phyloP scores from a whole-genome alignment of 2,113 vertebrate genomes.

The Toxostoma redivivum region DNA sequence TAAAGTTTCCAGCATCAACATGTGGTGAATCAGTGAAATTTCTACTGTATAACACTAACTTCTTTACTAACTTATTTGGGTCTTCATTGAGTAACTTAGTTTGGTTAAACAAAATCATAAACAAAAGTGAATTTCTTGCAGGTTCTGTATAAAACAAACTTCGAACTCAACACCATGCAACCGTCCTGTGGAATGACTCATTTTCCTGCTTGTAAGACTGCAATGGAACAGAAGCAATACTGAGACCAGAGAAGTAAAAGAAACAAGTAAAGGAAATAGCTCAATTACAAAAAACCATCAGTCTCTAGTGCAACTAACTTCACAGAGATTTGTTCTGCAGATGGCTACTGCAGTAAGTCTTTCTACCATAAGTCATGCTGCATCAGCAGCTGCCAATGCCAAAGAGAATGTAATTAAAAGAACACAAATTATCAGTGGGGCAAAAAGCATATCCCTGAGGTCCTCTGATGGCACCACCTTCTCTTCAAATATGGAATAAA shows the following conservation, averaged over 20 bases:
- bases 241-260: background rate
- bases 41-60: background rate
- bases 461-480: background rate
- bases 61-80: background rate
- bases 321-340: background rate
- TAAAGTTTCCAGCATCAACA: background rate
- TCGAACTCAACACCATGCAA: conserved; percentile 20
- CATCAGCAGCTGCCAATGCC: background rate
- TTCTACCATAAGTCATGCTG: background rate
- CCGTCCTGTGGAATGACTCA: background rate
- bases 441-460: background rate
- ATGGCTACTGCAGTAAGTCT: background rate
- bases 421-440: background rate
- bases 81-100: background rate
- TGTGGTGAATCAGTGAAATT: background rate
- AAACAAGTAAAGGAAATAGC: background rate
- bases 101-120: background rate
- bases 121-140: conserved; percentile 24
- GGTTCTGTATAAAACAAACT: background rate
- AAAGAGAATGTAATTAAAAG: background rate
- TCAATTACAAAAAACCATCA: background rate
- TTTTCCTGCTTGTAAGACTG: conserved; percentile 28
- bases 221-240: background rate
- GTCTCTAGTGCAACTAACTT: background rate
- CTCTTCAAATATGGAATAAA: background rate